Conservation (phyloP, 2,888 invertebrate genomes). For the Frankliniella intonsa region DNA sequence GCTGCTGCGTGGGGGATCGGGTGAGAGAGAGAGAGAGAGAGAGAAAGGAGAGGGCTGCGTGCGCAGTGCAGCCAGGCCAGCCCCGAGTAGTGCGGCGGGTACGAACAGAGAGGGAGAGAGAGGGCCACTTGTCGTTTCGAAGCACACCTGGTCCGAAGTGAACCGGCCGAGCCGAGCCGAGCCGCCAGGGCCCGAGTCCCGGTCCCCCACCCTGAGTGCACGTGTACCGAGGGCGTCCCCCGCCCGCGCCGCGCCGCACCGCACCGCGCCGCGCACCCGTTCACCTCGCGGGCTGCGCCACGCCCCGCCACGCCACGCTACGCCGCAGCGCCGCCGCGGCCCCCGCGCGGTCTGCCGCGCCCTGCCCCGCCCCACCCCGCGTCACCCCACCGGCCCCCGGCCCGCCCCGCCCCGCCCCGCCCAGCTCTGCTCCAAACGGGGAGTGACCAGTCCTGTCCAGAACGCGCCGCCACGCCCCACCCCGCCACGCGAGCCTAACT, state of each 20-base stretch:
- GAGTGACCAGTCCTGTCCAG: slow-evolving; percentile 22
- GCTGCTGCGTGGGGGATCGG: not conserved
- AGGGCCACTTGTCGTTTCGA: not conserved
- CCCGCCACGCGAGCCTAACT: not conserved
- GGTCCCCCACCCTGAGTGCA: not conserved
- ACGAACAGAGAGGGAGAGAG: not conserved
- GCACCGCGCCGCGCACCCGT: not conserved
- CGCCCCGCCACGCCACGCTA: not conserved
- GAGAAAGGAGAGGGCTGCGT: not conserved
- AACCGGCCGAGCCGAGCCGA: not conserved
- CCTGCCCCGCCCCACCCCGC: not conserved
- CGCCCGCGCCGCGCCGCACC: not conserved
- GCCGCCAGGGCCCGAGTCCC: not conserved
- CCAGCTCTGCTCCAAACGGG: not conserved
- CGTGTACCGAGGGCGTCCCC: not conserved
- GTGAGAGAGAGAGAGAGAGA: not conserved
- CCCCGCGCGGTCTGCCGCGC: not conserved
- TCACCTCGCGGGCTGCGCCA: not conserved
- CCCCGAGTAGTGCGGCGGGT: not conserved
- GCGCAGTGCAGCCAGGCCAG: not conserved
- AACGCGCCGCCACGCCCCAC: not conserved
- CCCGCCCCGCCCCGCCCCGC: not conserved
- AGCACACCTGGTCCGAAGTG: not conserved
- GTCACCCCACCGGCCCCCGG: not conserved
- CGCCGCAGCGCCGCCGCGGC: not conserved